A percentile compares a stretch with the other conserved stretches of the same genome.
phyloP scores from a whole-genome alignment of 2,797 vertebrate genomes.

The Phrynocephalus vlangalii region DNA sequence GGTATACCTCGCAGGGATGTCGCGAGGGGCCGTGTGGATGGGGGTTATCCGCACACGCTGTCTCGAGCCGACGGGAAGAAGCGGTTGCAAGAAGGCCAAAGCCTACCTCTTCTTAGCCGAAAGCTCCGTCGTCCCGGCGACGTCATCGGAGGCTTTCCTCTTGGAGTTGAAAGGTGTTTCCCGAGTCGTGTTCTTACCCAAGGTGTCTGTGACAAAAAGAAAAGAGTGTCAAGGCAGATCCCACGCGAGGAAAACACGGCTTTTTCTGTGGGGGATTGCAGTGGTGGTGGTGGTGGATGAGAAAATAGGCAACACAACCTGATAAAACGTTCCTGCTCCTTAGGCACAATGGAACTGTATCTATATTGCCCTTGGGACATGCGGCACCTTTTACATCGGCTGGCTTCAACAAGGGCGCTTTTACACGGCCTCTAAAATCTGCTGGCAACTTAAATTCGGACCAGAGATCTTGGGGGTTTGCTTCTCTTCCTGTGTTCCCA shows the following conservation, averaged over 20 bases:
- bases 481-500: too few relatives aligned
- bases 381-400: too few relatives aligned
- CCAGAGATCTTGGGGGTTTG: too few relatives aligned
- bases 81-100: too few relatives aligned
- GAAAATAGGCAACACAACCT: too few relatives aligned
- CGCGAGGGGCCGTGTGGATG: not conserved
- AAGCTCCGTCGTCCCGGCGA: not conserved
- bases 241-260: too few relatives aligned
- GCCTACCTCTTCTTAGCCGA: constrained; percentile 51
- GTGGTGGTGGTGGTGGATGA: not conserved
- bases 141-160: constrained; percentile 53
- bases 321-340: too few relatives aligned
- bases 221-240: not conserved
- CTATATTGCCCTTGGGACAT: not conserved
- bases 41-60: not conserved
- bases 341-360: too few relatives aligned
- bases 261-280: not conserved
- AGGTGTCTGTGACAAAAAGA: not conserved
- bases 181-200: too few relatives aligned
- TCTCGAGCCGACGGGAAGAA: not conserved
- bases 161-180: constrained; percentile 33
- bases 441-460: too few relatives aligned
- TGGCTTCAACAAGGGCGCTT: too few relatives aligned
- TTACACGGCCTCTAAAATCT: too few relatives aligned
- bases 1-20: not conserved